Conservation (phyloP, 1,140 invertebrate species). For the Mesaphorura yosii region DNA sequence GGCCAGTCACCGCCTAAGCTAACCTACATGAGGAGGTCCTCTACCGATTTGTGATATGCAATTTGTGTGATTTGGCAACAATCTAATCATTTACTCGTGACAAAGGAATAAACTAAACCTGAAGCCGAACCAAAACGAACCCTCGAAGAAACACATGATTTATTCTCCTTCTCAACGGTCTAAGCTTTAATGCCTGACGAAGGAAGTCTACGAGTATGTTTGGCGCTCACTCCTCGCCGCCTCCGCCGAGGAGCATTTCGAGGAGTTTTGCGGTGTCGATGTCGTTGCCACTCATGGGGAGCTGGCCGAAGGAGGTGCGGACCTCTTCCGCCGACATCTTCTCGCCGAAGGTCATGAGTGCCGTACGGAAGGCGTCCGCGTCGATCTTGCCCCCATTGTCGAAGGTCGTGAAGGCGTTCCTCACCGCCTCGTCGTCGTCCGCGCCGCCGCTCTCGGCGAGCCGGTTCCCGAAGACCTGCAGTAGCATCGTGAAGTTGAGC, state of each 20-base stretch:
- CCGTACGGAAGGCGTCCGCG: constrained; percentile 76
- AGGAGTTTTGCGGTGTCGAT: constrained; percentile 84
- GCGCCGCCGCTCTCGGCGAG: constrained; percentile 59
- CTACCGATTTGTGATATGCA: too few relatives aligned
- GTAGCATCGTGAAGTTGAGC: constrained; percentile 87
- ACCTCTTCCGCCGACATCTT: constrained; percentile 87
- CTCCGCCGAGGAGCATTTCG: constrained; percentile 64
- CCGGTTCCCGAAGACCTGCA: constrained; percentile 79
- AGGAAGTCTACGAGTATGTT: too few relatives aligned
- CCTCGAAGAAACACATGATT: too few relatives aligned
- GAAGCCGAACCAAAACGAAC: too few relatives aligned
- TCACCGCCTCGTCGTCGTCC: constrained; percentile 89
- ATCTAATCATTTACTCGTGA: too few relatives aligned
- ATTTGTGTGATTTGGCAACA: too few relatives aligned
- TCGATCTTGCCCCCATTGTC: constrained; percentile 76
- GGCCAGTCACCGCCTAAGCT: too few relatives aligned
- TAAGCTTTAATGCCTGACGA: too few relatives aligned
- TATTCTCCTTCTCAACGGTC: too few relatives aligned
- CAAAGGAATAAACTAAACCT: too few relatives aligned
- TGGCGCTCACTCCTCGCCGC: constrained; percentile 55
- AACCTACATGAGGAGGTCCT: too few relatives aligned
- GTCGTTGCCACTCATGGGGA: constrained; percentile 83
- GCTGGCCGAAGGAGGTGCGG: constrained; percentile 87
- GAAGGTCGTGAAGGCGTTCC: constrained; percentile 89
- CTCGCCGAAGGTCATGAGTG: constrained; percentile 90